Evolutionary conservation across 2,113 vertebrate genomes (phyloP), one percentile per base, ranked within the genome.

Genomic region (Asarcornis scutulata): DNA sequence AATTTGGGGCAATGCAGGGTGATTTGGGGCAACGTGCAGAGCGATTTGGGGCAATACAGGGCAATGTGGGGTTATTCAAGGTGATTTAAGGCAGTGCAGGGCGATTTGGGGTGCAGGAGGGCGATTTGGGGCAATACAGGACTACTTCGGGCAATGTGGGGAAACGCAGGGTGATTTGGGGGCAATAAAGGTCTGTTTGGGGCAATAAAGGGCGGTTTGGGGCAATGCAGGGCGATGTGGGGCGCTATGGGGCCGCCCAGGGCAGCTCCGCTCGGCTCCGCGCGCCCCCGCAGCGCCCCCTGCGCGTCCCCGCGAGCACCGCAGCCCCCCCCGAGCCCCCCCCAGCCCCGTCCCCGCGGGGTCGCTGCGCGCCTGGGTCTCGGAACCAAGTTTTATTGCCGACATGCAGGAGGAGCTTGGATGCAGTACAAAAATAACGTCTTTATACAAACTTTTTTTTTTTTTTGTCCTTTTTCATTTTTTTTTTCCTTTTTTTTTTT

Each of bases 351-450:
- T 32, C 36, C 58, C 56, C 60, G 3, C 0, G 60, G 79, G 68
- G 34, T 32, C 26, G 3, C 46, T 29, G 66, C 38, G 46, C 36
- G 25, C 64, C 0, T 46, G 98, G 98, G 97, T 98, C 98, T 98
- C 97, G 78, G 78, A 97, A 97, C 93, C 96, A 98, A 98, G 95
- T 96, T 99, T 99, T 99, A 99, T 99, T 99, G 99, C 99, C 98
- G 98, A 99, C 99, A 99, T 99, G 99, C 99, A 99, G 98, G 99
- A 99, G 98, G 98, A 99, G 98, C 98, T 98, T 97, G 88, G 98
- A 98, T 99, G 98, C 98, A 98, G 99, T 99, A 99, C 98, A 99
- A 99, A 99, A 99, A 99, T 99, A 99, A 96, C 98, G 98, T 98
- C 98, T 99, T 99, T 99, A 99, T 99, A 99, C 98, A 99, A 99